Evolutionary conservation across 2,888 invertebrate species (phyloP).

Genomic region (Hololepta plana): DNA sequence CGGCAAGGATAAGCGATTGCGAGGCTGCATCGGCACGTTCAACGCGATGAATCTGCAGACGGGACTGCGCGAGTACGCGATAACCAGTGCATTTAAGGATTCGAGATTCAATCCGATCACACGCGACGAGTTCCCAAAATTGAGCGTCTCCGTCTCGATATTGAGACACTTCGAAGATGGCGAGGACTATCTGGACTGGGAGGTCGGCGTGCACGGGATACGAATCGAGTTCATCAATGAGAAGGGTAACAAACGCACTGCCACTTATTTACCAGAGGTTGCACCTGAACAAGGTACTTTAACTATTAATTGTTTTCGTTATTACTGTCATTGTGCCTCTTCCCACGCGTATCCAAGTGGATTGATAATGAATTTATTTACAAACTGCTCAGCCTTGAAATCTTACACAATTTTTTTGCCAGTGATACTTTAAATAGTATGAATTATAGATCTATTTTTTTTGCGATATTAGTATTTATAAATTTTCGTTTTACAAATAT

Average conservation of each 20-base stretch:
- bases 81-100: slow-evolving; percentile 96
- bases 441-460: no score
- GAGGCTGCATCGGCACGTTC: slow-evolving; percentile 99
- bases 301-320: no score
- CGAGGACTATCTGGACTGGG: slow-evolving; percentile 91
- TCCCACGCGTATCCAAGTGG: no score
- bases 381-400: no score
- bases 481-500: no score
- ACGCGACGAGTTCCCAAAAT: slow-evolving; percentile 71
- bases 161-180: slow-evolving; percentile 94
- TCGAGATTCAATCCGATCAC: slow-evolving; percentile 91
- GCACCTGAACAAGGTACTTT: slow-evolving; percentile 86
- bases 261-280: slow-evolving; percentile 97
- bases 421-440: no score
- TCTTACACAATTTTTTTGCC: no score
- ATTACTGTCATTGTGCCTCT: slow-evolving; percentile 1
- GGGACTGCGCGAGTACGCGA: slow-evolving; percentile 89
- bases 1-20: slow-evolving; percentile 82
- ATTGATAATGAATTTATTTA: no score
- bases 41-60: slow-evolving; percentile 90
- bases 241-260: slow-evolving; percentile 83
- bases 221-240: slow-evolving; percentile 94
- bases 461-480: no score
- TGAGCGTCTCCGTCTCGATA: slow-evolving; percentile 91
- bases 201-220: slow-evolving; percentile 91